phyloP scores from a whole-genome alignment of 2,113 vertebrate species.

The Leuciscus idus region DNA sequence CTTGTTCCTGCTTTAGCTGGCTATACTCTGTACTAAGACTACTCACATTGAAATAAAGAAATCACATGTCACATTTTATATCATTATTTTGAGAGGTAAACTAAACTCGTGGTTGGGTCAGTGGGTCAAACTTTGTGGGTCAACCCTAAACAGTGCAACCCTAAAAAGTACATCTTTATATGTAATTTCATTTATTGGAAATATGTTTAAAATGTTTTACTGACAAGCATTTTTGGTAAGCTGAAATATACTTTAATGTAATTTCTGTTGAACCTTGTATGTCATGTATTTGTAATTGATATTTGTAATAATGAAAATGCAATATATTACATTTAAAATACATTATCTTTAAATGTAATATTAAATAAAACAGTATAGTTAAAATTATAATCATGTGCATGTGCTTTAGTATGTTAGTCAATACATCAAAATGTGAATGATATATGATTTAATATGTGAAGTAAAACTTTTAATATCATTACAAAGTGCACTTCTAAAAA shows the following conservation, averaged over 20 bases:
- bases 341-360: not conserved
- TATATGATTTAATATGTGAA: no score
- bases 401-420: no score
- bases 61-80: not conserved
- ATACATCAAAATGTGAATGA: no score
- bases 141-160: no score
- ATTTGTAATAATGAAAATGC: not conserved
- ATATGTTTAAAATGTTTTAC: no score
- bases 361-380: not conserved
- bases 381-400: no score
- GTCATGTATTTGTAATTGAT: not conserved
- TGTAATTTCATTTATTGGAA: no score
- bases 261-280: not conserved
- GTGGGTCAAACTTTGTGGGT: not conserved
- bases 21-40: not conserved
- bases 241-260: not conserved
- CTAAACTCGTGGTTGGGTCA: not conserved
- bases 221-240: not conserved
- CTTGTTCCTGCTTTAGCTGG: conserved; percentile 51
- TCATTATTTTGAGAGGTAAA: not conserved
- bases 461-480: no score
- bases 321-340: not conserved
- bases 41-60: not conserved
- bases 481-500: no score
- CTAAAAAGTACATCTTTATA: no score